Conservation (phyloP, 2,888 invertebrate species). For the Patella ulyssiponensis region DNA sequence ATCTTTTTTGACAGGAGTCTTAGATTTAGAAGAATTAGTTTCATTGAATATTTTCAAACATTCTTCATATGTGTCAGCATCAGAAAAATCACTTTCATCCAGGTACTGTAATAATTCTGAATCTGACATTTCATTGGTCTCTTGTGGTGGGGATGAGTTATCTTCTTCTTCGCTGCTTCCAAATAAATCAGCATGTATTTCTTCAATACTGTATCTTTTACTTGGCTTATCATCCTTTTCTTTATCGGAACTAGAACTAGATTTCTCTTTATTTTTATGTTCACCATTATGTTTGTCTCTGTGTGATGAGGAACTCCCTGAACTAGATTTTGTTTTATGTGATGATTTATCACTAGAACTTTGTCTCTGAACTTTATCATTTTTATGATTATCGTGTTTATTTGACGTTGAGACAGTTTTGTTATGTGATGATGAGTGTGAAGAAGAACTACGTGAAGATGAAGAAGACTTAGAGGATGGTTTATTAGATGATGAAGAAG, state of each 20-base stretch:
- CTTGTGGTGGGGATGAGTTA: constrained; percentile 9
- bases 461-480: constrained; percentile 20
- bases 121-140: constrained; percentile 28
- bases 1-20: constrained; percentile 28
- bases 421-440: constrained; percentile 3
- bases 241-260: neutral
- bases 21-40: constrained; percentile 61
- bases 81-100: constrained; percentile 52
- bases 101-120: constrained; percentile 28
- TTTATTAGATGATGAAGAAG: constrained; percentile 22
- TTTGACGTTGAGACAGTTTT: neutral
- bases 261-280: neutral
- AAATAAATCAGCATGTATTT: constrained; percentile 56
- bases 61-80: constrained; percentile 82
- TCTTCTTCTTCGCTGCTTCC: constrained; percentile 40
- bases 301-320: neutral
- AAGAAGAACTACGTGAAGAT: neutral
- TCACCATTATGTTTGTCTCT: neutral
- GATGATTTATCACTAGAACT: neutral
- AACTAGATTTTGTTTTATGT: constrained; percentile 5
- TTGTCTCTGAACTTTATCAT: neutral
- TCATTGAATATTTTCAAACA: constrained; percentile 91
- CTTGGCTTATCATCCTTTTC: constrained; percentile 6
- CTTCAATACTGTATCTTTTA: constrained; percentile 36
- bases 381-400: neutral